phyloP scores from a whole-genome alignment of 1,140 invertebrate species.

The Plodia interpunctella region DNA sequence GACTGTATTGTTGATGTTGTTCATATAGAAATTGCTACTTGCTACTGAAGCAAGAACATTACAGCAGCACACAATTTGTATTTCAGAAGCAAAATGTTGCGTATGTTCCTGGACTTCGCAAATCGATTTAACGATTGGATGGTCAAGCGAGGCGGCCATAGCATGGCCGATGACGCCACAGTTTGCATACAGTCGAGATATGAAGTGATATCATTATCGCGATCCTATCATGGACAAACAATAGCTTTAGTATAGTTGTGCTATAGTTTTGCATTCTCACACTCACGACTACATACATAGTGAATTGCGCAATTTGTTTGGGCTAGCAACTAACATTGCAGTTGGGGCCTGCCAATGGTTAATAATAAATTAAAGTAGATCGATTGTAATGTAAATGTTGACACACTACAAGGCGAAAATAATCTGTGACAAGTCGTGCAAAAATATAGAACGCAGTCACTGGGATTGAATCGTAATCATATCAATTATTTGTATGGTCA shows the following conservation, averaged over 20 bases:
- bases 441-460: neutral
- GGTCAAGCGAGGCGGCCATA: neutral
- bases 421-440: neutral
- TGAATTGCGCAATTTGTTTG: constrained; percentile 3
- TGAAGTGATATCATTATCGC: neutral
- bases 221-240: neutral
- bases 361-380: neutral
- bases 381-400: constrained; percentile 1
- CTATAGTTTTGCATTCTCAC: neutral
- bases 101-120: neutral
- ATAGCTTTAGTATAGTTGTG: neutral
- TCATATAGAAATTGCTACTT: neutral
- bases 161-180: neutral
- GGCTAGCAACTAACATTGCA: constrained; percentile 3
- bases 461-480: no score
- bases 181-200: neutral
- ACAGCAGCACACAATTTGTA: no score
- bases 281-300: constrained; percentile 4
- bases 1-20: no score
- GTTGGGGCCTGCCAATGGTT: neutral
- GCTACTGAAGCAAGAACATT: neutral
- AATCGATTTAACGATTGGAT: neutral
- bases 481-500: no score
- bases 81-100: neutral
- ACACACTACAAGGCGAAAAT: neutral